phyloP scores from a whole-genome alignment of 2,797 vertebrate species.

The Trematomus bernacchii region DNA sequence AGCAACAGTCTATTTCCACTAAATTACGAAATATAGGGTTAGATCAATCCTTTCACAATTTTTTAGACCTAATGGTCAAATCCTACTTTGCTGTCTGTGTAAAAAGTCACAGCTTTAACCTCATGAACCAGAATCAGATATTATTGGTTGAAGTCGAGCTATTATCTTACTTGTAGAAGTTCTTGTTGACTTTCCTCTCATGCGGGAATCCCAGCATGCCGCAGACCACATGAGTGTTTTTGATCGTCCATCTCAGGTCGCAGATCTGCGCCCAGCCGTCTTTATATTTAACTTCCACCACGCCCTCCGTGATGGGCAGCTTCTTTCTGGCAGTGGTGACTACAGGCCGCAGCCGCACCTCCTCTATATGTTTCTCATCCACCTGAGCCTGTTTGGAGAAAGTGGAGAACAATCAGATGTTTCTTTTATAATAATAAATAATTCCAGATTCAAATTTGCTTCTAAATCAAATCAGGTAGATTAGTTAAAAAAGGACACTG shows the following conservation, averaged over 20 bases:
- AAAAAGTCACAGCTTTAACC: background rate
- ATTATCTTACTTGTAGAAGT: slow-evolving; percentile 94
- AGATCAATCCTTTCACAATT: background rate
- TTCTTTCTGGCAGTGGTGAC: slow-evolving; percentile 80
- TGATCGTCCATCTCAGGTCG: slow-evolving; percentile 90
- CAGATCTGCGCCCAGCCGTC: slow-evolving; percentile 93
- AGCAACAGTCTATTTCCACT: background rate
- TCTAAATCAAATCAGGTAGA: background rate
- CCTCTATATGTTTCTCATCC: slow-evolving; percentile 91
- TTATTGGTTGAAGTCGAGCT: background rate
- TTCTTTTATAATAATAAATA: background rate
- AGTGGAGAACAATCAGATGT: background rate
- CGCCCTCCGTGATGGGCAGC: slow-evolving; percentile 90
- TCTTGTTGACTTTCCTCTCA: slow-evolving; percentile 93
- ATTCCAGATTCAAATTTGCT: background rate
- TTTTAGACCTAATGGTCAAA: background rate
- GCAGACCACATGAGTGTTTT: slow-evolving; percentile 93
- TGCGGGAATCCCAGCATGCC: slow-evolving; percentile 97
- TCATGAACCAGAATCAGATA: background rate
- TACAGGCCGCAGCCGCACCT: slow-evolving; percentile 90
- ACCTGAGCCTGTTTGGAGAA: slow-evolving; percentile 78
- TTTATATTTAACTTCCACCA: slow-evolving; percentile 92
- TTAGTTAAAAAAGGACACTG: background rate
- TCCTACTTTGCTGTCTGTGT: background rate
- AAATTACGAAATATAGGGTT: background rate